Evolutionary conservation across 2,797 vertebrate species (phyloP).

Genomic region (Champsocephalus esox): DNA sequence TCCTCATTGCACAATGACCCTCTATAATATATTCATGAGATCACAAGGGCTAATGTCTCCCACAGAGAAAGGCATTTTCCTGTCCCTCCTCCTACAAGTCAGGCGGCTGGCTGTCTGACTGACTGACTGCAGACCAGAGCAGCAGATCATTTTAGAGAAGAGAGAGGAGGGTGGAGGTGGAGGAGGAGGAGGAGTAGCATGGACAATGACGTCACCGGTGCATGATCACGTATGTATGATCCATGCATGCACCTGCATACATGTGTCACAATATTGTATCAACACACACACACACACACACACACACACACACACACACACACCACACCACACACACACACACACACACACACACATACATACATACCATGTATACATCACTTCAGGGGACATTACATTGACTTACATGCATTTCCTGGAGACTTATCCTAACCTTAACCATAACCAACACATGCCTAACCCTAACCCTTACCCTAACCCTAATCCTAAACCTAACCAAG

Average conservation of each 20-base stretch:
- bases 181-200: neutral
- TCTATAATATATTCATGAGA: constrained; percentile 87
- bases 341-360: constrained; percentile 1
- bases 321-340: neutral
- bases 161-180: neutral
- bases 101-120: constrained; percentile 37
- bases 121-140: constrained; percentile 71
- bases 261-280: constrained; percentile 2
- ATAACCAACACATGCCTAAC: too few species aligned
- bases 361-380: too few species aligned
- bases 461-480: too few species aligned
- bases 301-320: constrained; percentile 6
- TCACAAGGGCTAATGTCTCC: constrained; percentile 82
- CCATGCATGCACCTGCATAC: constrained; percentile 42
- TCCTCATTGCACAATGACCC: constrained; percentile 84
- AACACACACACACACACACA: constrained; percentile 11
- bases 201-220: constrained; percentile 56
- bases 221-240: constrained; percentile 39
- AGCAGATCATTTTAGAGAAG: constrained; percentile 54
- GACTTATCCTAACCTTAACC: too few species aligned
- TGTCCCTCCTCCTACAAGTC: constrained; percentile 63
- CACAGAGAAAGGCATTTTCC: constrained; percentile 79
- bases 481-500: too few species aligned
- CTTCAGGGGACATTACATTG: too few species aligned
- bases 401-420: too few species aligned